Percentiles rank a stretch among this genome's conserved stretches.
Conservation (phyloP, 2,888 invertebrate species). For the Scrobipalpa atriplicella region DNA sequence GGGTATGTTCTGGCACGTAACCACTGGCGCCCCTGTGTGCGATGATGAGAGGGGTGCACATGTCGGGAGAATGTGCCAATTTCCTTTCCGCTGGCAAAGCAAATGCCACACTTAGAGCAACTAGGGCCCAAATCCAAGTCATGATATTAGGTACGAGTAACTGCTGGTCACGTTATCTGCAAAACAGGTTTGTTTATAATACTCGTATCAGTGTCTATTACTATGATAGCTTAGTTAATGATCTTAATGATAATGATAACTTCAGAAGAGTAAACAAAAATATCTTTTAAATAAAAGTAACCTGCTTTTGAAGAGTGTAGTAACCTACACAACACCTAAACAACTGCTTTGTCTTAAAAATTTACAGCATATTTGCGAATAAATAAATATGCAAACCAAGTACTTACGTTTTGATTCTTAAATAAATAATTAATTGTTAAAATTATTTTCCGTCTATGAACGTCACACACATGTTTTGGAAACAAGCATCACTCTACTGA, state of each 20-base stretch:
- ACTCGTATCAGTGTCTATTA: background rate
- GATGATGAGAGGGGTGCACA: constrained; percentile 63
- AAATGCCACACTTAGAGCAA: background rate
- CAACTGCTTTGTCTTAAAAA: background rate
- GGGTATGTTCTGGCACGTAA: constrained; percentile 73
- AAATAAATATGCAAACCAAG: too few relatives aligned
- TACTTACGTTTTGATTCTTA: background rate
- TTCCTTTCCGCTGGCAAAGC: constrained; percentile 29
- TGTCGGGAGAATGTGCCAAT: constrained; percentile 49
- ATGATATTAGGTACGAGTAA: background rate
- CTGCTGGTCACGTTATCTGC: background rate
- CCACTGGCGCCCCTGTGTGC: constrained; percentile 75
- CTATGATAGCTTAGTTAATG: background rate
- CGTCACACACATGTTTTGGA: constrained; percentile 1
- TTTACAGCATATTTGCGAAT: background rate
- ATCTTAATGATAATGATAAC: background rate
- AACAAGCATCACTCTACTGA: background rate
- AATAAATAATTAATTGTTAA: too few relatives aligned
- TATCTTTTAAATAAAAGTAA: background rate
- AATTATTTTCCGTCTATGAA: too few relatives aligned
- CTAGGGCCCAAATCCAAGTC: constrained; percentile 1
- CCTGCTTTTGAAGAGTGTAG: background rate
- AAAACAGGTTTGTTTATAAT: constrained; percentile 1
- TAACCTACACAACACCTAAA: background rate
- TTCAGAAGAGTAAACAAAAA: background rate